Percentiles rank a stretch among this genome's conserved stretches.
Conservation (phyloP, 1,140 invertebrate genomes). For the Chironomus tepperi region DNA sequence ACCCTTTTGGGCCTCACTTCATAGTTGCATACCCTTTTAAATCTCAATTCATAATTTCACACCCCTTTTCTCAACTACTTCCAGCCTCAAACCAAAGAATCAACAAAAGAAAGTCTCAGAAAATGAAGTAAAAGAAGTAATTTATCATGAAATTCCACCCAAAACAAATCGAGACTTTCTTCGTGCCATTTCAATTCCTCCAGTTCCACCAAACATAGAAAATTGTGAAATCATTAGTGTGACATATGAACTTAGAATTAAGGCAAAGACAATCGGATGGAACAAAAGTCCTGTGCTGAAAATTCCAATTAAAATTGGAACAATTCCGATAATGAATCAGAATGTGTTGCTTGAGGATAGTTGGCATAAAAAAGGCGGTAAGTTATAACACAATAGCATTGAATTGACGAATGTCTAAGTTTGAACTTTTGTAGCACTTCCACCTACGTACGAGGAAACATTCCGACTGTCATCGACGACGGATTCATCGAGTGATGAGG, state of each 20-base stretch:
- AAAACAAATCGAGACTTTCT: background rate
- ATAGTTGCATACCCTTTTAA: background rate
- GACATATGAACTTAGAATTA: background rate
- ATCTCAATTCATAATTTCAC: background rate
- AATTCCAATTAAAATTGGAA: background rate
- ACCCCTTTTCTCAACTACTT: background rate
- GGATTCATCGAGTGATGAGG: background rate
- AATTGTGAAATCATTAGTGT: background rate
- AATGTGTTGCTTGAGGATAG: background rate
- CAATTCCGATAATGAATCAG: background rate
- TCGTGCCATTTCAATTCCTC: background rate
- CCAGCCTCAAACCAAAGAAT: background rate
- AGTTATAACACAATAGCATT: too few species aligned
- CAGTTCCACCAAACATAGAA: background rate
- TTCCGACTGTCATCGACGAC: background rate
- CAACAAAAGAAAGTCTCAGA: background rate
- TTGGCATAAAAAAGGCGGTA: background rate
- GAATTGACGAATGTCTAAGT: too few species aligned
- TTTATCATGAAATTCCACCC: background rate
- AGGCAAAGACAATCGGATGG: background rate
- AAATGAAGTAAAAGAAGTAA: background rate
- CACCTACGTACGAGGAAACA: background rate
- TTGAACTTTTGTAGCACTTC: background rate
- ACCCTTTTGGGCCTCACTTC: background rate
- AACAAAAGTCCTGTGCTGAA: conserved; percentile 1